Evolutionary conservation across 2,797 vertebrate species (phyloP).

Genomic region (Falco biarmicus): DNA sequence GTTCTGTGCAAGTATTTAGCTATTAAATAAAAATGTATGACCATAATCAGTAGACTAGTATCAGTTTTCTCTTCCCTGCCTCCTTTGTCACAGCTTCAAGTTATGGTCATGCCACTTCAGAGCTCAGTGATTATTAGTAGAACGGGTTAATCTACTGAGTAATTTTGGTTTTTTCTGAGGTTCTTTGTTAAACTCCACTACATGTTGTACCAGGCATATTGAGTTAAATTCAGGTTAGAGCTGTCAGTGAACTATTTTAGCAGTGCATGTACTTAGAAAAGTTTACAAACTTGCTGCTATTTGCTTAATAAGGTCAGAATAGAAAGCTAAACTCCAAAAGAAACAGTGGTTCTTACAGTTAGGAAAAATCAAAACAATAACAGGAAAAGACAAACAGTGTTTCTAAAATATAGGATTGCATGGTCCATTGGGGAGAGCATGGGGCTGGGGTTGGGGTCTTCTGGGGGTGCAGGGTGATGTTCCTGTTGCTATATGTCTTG

Average conservation of each 20-base stretch:
- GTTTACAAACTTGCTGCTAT: not conserved
- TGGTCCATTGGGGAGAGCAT: not conserved
- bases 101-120: not conserved
- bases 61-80: not conserved
- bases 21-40: slow-evolving; percentile 23
- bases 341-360: not conserved
- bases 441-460: not conserved
- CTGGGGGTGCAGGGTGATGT: not conserved
- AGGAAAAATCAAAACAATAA: not conserved
- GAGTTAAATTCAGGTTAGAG: not conserved
- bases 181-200: not conserved
- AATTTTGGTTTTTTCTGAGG: not conserved
- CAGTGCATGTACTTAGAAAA: rapidly evolving
- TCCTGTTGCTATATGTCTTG: not conserved
- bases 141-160: not conserved
- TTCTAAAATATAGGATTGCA: not conserved
- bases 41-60: not conserved
- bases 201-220: rapidly evolving
- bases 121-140: not conserved
- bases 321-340: not conserved
- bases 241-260: not conserved
- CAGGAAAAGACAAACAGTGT: not conserved
- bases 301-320: not conserved
- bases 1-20: not conserved
- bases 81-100: not conserved